Base-by-base conservation (phyloP, 2,113 vertebrate genomes). In the Phainopepla nitens region DNA sequence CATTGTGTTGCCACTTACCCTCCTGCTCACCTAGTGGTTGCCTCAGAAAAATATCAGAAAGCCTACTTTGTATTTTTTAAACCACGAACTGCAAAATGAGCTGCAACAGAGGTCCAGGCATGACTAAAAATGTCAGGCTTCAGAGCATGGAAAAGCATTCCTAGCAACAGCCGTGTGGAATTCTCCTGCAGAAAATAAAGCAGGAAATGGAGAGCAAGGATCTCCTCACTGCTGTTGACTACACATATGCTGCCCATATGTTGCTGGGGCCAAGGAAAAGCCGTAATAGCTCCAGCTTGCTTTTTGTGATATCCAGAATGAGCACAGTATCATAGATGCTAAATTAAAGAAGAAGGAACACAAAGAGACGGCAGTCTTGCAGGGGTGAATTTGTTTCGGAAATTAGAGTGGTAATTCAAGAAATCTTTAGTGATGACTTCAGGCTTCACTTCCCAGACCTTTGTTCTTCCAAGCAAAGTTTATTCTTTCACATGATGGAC, bases 391-490 rank as follows among this genome's bases (percentile, higher is more conserved):
- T 33, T 49, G 21, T 85, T 76, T 86, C 45, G 66, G 92, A 80
- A 85, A 36, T 24, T 9, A 39, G 75, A 81, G 86, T 90, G 94
- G 73, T 83, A 91, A 90, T 72, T 79, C 72, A 90, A 62, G 62
- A 82, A 94, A 27, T 81, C 44, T 94, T 92, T 73, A 94, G 58
- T 35, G 28, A 22, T 64, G 7, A 1, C 35, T 95, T 98, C 91
- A 97, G 82, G 97, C 97, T 95, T 94, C 92, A 62, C 47, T 98
- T 97, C 95, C 70, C 91, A 97, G 98, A 98, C 96, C 98, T 98
- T 98, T 98, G 95, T 95, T 97, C 97, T 84, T 84, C 84, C 70
- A 98, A 96, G 61, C 97, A 97, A 98, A 98, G 98, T 98, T 92
- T 97, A 95, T 89, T 81, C 68, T 75, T 94, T 91, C 92, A 90